phyloP scores from a whole-genome alignment of 2,797 vertebrate species.

The Crax fasciolata region DNA sequence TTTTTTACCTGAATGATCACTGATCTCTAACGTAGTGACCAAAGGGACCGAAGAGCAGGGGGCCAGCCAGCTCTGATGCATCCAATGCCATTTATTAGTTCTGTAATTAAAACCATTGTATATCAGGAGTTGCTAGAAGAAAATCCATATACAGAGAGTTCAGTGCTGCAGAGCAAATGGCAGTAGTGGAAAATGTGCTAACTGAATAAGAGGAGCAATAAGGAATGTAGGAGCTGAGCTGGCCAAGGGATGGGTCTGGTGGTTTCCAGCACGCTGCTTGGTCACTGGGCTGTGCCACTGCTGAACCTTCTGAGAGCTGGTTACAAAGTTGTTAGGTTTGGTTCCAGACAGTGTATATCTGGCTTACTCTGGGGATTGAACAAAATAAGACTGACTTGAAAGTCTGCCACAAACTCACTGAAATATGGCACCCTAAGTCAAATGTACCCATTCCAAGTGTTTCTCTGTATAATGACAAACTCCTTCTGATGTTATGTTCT shows the following conservation, averaged over 20 bases:
- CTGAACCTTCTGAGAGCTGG: not conserved
- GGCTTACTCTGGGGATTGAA: not conserved
- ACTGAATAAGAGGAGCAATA: not conserved
- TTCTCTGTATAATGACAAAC: not conserved
- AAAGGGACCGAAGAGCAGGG: not conserved
- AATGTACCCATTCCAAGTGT: not conserved
- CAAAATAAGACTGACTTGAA: not conserved
- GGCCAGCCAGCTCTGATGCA: not conserved
- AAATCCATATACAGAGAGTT: not conserved
- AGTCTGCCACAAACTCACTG: not conserved
- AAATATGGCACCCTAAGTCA: fast-evolving
- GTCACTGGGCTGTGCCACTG: not conserved
- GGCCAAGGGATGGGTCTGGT: not conserved
- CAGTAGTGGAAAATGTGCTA: not conserved
- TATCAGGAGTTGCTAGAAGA: not conserved
- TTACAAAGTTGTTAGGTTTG: not conserved
- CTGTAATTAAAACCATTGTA: not conserved
- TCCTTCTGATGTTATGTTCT: not conserved
- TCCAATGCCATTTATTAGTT: not conserved
- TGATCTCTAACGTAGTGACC: not conserved
- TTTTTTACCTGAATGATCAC: not conserved
- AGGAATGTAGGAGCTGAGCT: not conserved
- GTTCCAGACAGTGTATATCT: not conserved
- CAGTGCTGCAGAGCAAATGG: not conserved
- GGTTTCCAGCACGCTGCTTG: fast-evolving